Conservation (phyloP, 2,113 vertebrate genomes). For the Zeus faber region DNA sequence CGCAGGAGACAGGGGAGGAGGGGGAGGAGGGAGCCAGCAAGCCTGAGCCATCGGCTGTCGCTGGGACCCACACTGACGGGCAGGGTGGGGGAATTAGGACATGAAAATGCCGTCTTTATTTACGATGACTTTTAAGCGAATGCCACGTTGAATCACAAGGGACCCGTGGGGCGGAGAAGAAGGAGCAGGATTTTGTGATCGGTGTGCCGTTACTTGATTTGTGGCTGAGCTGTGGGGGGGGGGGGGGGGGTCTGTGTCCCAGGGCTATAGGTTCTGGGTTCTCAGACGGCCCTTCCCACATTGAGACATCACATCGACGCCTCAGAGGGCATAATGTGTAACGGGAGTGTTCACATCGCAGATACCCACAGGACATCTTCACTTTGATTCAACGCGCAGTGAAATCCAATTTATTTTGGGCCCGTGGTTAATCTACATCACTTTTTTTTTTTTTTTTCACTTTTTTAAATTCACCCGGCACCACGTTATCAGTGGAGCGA, state of each 20-base stretch:
- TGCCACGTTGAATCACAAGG: slow-evolving; percentile 63
- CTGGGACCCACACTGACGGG: slow-evolving; percentile 60
- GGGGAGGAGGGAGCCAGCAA: slow-evolving; percentile 35
- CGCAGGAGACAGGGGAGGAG: slow-evolving; percentile 40
- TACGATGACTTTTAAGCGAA: slow-evolving; percentile 68
- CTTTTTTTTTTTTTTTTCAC: slow-evolving; percentile 22
- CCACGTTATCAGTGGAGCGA: background rate
- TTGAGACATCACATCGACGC: slow-evolving; percentile 19
- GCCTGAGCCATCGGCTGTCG: slow-evolving; percentile 52
- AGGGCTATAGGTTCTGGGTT: slow-evolving; percentile 24
- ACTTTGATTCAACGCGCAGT: slow-evolving; percentile 29
- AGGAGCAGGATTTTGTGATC: slow-evolving; percentile 51
- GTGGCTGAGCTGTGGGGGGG: slow-evolving; percentile 10
- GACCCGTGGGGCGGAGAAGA: slow-evolving; percentile 45
- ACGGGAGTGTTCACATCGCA: slow-evolving; percentile 34
- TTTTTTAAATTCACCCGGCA: too few relatives aligned
- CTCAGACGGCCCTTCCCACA: background rate
- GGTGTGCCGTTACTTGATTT: slow-evolving; percentile 41
- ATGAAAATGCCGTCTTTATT: slow-evolving; percentile 61
- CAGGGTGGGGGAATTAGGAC: slow-evolving; percentile 59
- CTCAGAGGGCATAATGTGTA: slow-evolving; percentile 37
- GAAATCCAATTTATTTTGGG: slow-evolving; percentile 17
- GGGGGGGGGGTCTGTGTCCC: too few relatives aligned
- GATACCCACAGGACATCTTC: slow-evolving; percentile 47
- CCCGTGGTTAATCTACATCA: slow-evolving; percentile 47